These are phyloP conservation scores for Drosophila elegans DNA, from an alignment of 1,140 invertebrate species.

Conservation along the genomic window DNA sequence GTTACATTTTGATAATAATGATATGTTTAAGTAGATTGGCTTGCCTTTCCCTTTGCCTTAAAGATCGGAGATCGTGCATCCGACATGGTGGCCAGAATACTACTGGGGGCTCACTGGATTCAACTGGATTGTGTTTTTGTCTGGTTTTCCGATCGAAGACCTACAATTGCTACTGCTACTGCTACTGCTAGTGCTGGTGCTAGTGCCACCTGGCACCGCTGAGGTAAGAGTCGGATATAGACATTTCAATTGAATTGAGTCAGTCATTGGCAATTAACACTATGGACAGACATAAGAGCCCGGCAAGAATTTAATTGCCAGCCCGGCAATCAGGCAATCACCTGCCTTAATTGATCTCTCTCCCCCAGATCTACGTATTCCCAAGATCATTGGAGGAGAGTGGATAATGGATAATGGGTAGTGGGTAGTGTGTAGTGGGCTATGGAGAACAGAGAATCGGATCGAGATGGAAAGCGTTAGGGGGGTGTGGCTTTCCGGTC, in stretches of 20 bases:
- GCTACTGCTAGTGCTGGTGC: neutral
- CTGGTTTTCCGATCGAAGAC: constrained; percentile 16
- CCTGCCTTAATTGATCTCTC: constrained; percentile 46
- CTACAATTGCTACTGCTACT: neutral
- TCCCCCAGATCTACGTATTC: neutral
- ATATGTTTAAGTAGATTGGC: neutral
- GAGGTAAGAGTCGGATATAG: constrained; percentile 43
- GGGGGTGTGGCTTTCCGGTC: constrained; percentile 25
- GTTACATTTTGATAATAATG: neutral
- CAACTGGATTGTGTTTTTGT: constrained; percentile 25
- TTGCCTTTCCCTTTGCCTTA: neutral
- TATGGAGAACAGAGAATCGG: neutral
- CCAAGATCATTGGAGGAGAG: constrained; percentile 1
- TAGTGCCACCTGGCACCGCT: constrained; percentile 12
- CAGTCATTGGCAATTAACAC: constrained; percentile 59
- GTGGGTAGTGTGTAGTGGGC: neutral
- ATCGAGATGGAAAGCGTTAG: constrained; percentile 30
- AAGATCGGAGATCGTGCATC: neutral
- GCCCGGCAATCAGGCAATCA: constrained; percentile 23
- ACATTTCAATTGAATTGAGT: constrained; percentile 54
- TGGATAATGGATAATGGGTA: neutral
- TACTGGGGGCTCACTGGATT: constrained; percentile 20
- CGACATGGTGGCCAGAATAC: constrained; percentile 6
- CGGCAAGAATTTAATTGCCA: constrained; percentile 49
- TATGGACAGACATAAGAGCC: constrained; percentile 47